Percentiles rank a stretch among this genome's conserved stretches.
These are phyloP conservation scores for Entomobrya proxima DNA, from an alignment of 2,888 invertebrate species.

Conservation along the genomic window DNA sequence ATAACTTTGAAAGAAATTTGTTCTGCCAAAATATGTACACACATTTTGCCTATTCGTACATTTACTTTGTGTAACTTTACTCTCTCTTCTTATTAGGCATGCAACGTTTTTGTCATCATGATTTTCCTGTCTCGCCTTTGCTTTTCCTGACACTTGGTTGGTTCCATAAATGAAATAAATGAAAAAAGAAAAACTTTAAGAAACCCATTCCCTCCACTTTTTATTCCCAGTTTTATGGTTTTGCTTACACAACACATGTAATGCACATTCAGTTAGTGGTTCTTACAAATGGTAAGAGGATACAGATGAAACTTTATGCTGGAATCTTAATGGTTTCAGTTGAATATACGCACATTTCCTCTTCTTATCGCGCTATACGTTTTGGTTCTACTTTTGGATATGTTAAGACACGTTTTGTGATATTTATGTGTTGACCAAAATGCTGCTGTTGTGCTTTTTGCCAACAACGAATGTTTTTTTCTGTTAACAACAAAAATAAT, in stretches of 20 bases:
- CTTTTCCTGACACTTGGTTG: background rate
- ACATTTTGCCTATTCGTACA: background rate
- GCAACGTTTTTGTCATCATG: background rate
- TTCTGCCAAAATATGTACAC: background rate
- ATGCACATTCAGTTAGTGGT: too few relatives aligned
- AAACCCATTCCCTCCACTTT: background rate
- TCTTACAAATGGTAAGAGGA: too few relatives aligned
- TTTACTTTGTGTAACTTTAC: background rate
- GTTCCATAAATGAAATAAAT: background rate
- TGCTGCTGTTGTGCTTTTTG: background rate
- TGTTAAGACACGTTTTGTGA: too few relatives aligned
- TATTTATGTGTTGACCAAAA: too few relatives aligned
- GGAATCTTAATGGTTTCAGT: background rate
- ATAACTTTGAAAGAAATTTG: background rate
- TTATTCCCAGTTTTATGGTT: background rate
- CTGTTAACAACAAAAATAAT: conserved; percentile 4
- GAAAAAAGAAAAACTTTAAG: background rate
- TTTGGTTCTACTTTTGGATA: too few relatives aligned
- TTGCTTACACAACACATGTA: too few relatives aligned
- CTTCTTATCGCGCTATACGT: too few relatives aligned
- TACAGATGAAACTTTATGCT: background rate
- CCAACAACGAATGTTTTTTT: background rate
- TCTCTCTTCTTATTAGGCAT: too few relatives aligned
- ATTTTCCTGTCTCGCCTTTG: background rate
- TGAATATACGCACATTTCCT: background rate